Evolutionary conservation across 2,113 vertebrate genomes (phyloP).

Genomic region (Sinocyclocheilus rhinocerous): DNA sequence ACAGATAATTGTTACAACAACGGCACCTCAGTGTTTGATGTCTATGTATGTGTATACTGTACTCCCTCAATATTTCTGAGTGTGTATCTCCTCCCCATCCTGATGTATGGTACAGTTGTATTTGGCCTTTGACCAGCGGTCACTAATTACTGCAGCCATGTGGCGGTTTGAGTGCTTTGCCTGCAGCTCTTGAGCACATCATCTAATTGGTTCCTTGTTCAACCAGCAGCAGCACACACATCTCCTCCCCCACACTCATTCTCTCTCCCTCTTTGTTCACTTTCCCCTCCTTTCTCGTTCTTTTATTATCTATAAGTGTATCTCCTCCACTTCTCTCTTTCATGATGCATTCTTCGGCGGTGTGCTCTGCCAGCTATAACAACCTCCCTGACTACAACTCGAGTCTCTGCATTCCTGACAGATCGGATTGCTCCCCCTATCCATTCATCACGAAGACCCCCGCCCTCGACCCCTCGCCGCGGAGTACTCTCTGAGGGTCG

Average conservation of each 20-base stretch:
- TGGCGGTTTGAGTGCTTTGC: constrained; percentile 88
- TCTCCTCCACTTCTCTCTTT: constrained; percentile 45
- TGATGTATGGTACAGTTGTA: constrained; percentile 81
- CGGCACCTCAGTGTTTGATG: constrained; percentile 55
- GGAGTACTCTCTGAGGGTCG: constrained; percentile 23
- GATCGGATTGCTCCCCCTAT: constrained; percentile 15
- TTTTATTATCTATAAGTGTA: constrained; percentile 38
- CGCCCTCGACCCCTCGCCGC: constrained; percentile 27
- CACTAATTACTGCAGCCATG: constrained; percentile 93
- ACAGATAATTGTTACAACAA: constrained; percentile 71
- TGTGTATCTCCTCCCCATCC: constrained; percentile 78
- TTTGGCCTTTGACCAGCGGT: constrained; percentile 86
- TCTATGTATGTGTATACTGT: constrained; percentile 28
- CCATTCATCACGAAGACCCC: constrained; percentile 34
- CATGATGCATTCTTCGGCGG: constrained; percentile 56
- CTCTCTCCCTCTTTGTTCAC: constrained; percentile 6
- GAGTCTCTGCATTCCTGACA: constrained; percentile 33
- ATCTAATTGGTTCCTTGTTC: constrained; percentile 86
- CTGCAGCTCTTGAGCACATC: constrained; percentile 79
- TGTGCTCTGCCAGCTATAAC: constrained; percentile 55
- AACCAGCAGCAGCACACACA: constrained; percentile 71
- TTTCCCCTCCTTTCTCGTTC: constrained; percentile 48
- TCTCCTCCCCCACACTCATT: constrained; percentile 45
- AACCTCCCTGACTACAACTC: constrained; percentile 44
- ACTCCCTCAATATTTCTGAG: constrained; percentile 52